Percentiles rank a stretch among this genome's conserved stretches.
Evolutionary conservation across 2,888 invertebrate genomes (phyloP).

Genomic region (Rhogogaster chlorosoma): DNA sequence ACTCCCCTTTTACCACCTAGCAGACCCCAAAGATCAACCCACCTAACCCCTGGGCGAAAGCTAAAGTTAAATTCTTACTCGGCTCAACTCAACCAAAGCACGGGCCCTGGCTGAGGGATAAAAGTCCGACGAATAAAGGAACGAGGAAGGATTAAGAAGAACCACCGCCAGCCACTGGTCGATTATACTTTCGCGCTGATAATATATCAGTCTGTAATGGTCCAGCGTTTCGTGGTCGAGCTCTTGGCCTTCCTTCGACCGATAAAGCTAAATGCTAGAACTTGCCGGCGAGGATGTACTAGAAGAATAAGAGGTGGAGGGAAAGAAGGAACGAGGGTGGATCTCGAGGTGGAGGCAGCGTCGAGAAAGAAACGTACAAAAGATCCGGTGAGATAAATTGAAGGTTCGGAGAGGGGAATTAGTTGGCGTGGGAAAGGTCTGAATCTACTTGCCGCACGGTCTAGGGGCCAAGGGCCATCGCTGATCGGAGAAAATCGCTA

Average conservation of each 20-base stretch:
- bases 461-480: not conserved
- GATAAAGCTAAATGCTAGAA: constrained; percentile 63
- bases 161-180: constrained; percentile 56
- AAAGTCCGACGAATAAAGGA: constrained; percentile 51
- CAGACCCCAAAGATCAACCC: not conserved
- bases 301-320: not conserved
- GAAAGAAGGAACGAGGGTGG: constrained; percentile 16
- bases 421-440: constrained; percentile 38
- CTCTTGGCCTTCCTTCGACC: constrained; percentile 54
- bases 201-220: constrained; percentile 75
- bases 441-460: constrained; percentile 26
- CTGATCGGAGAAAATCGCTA: not conserved
- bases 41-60: constrained; percentile 54
- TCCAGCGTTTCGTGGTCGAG: constrained; percentile 41
- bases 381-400: constrained; percentile 48
- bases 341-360: not conserved
- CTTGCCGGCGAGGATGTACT: constrained; percentile 39
- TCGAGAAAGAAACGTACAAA: constrained; percentile 36
- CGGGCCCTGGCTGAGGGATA: constrained; percentile 47
- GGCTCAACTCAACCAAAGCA: constrained; percentile 56
- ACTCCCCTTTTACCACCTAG: constrained; percentile 43
- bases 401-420: constrained; percentile 36
- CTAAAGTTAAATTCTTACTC: constrained; percentile 63
- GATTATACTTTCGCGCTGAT: constrained; percentile 73
- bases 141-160: constrained; percentile 60